Evolutionary conservation across 2,797 vertebrate genomes (phyloP).

Genomic region (Catharus ustulatus): DNA sequence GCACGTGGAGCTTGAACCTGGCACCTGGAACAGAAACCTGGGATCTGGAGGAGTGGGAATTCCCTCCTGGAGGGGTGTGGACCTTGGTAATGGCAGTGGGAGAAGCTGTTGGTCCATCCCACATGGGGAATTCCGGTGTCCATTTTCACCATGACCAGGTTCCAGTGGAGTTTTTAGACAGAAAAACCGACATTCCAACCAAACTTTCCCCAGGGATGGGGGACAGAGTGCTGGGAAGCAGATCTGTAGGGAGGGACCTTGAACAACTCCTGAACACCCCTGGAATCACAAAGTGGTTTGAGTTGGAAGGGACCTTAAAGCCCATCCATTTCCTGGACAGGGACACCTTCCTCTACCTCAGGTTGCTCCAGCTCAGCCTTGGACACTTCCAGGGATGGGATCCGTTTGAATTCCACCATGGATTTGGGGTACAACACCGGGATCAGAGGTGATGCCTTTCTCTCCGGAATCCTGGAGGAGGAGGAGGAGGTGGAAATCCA

Average conservation of each 20-base stretch:
- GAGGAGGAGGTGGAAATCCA: background rate
- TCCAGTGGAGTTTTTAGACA: background rate
- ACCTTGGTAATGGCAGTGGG: background rate
- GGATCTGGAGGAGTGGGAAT: background rate
- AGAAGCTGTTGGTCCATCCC: background rate
- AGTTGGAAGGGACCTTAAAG: background rate
- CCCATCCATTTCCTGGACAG: background rate
- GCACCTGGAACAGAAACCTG: background rate
- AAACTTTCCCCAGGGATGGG: too few species aligned
- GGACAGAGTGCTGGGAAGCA: background rate
- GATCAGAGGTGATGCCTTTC: background rate
- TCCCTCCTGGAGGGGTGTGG: background rate
- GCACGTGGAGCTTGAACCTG: background rate
- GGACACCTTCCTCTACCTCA: too few species aligned
- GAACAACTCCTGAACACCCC: background rate
- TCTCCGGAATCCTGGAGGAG: background rate
- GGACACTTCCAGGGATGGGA: background rate
- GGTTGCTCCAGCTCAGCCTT: background rate
- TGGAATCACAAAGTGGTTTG: background rate
- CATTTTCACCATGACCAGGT: accelerated
- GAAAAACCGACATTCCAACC: accelerated
- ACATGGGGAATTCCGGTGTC: background rate
- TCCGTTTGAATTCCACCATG: accelerated
- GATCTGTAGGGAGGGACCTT: background rate
- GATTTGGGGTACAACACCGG: accelerated